A percentile compares a stretch with the other conserved stretches of the same genome.
Conservation (phyloP, 2,888 invertebrate species). For the Microctonus brassicae region DNA sequence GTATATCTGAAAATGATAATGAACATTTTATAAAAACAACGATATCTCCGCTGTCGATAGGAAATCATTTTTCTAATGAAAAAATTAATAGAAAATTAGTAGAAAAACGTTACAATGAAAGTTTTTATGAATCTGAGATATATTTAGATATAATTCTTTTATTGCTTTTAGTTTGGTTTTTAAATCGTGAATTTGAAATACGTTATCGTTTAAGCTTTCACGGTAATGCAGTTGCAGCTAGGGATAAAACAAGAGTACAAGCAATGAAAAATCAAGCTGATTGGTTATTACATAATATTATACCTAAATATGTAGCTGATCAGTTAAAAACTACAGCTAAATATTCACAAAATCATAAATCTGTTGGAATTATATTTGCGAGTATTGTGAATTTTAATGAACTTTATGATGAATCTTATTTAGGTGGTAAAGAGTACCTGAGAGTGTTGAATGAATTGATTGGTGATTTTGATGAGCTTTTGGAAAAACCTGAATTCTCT, state of each 20-base stretch:
- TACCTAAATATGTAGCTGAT: slow-evolving; percentile 95
- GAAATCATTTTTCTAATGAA: not conserved
- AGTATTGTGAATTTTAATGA: slow-evolving; percentile 97
- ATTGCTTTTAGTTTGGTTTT: slow-evolving; percentile 89
- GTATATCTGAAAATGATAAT: slow-evolving; percentile 21
- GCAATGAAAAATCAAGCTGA: slow-evolving; percentile 96
- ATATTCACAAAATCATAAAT: slow-evolving; percentile 94
- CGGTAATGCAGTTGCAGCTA: slow-evolving; percentile 90
- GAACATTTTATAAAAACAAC: slow-evolving; percentile 23
- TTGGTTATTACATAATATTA: slow-evolving; percentile 96
- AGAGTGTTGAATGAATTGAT: slow-evolving; percentile 96
- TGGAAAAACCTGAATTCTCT: slow-evolving; percentile 84
- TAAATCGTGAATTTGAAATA: slow-evolving; percentile 96
- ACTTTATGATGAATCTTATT: slow-evolving; percentile 97
- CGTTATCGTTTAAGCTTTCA: slow-evolving; percentile 94
- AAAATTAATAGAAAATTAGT: slow-evolving; percentile 2
- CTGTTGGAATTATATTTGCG: slow-evolving; percentile 95
- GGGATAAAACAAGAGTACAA: slow-evolving; percentile 90
- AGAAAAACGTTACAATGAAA: slow-evolving; percentile 54
- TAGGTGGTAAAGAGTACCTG: slow-evolving; percentile 94
- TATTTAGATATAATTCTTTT: slow-evolving; percentile 85
- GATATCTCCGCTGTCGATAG: slow-evolving; percentile 11
- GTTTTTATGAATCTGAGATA: slow-evolving; percentile 77
- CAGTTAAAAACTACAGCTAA: slow-evolving; percentile 92
- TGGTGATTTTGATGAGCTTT: slow-evolving; percentile 94